Base-by-base conservation (phyloP, 2,888 invertebrate genomes). In the Sclerodermus sp. region DNA sequence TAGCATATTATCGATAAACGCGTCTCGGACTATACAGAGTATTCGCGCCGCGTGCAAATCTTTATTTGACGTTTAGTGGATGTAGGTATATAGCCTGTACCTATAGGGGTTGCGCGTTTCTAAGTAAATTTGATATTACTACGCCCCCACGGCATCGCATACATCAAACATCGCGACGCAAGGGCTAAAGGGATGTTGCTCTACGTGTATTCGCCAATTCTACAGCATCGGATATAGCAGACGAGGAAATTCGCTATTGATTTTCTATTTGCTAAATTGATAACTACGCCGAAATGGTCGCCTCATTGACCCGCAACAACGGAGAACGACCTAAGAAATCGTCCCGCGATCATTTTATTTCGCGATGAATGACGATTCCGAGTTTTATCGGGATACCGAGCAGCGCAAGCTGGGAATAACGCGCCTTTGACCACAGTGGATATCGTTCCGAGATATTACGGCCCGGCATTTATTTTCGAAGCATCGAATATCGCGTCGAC, bases 261-360 rank as follows among this genome's bases (percentile, higher is more conserved):
- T 73, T 72, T 68, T 70, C 71, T 70, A 73, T 74, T 74, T 70
- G 66, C 67, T 66, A 73, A 73, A 75, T 73, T 74, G 73, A 73
- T 70, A 74, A 73, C 68, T 61, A 68, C 66, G 62, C 58, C 69
- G 4, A 68, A 70, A 67, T 68, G 63, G 66, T 12, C 34, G 34
- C 55, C 43, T 56, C 59, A 63, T 69, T 61, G 64, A 64, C 51
- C 58, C 60, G 56, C 47, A 51, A 60, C 51, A 63, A 63, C 56
- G 37, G 54, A 14, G 23, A 37, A 14, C 17, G 36, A 39, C 40
- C 37, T 23, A 40, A n/a, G 43, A 42, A 8, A 29, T 38, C 41
- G 31, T 10, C 16, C 29, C 18, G 42, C 4, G 18, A 32, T 10
- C 43, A 13, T 38, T 45, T 40, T 31, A 6, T 16, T n/a, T 6